These are phyloP conservation scores for Solenopsis fugax DNA, from an alignment of 1,140 invertebrate genomes.

Conservation along the genomic window DNA sequence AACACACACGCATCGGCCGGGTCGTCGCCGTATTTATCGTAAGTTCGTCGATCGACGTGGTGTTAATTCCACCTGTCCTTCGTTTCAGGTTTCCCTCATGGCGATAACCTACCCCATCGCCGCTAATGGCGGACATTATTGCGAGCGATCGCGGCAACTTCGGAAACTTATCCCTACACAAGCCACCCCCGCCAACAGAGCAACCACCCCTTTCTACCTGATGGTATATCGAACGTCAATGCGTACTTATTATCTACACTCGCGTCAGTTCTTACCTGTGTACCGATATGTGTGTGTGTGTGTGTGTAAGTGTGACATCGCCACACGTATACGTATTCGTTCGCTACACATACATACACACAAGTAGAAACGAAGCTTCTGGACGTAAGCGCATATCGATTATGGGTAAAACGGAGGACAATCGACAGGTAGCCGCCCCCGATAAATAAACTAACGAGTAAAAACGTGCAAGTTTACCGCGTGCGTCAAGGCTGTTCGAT, in stretches of 20 bases:
- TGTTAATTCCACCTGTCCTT: conserved; percentile 82
- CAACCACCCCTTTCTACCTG: conserved; percentile 35
- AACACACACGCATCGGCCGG: not conserved
- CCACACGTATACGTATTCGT: conserved; percentile 16
- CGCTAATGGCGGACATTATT: conserved; percentile 81
- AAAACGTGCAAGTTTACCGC: conserved; percentile 69
- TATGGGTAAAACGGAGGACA: conserved; percentile 74
- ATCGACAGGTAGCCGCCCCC: conserved; percentile 75
- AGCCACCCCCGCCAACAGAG: conserved; percentile 43
- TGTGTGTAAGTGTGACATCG: not conserved
- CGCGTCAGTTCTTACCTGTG: conserved; percentile 44
- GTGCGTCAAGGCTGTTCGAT: conserved; percentile 77
- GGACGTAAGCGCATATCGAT: conserved; percentile 74
- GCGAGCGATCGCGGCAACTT: conserved; percentile 78
- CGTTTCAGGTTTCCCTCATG: conserved; percentile 73
- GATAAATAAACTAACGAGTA: conserved; percentile 78
- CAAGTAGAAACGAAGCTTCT: conserved; percentile 57
- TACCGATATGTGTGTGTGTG: not conserved
- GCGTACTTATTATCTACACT: conserved; percentile 73
- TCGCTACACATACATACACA: not conserved
- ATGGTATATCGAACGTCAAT: conserved; percentile 73
- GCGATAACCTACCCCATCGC: conserved; percentile 75
- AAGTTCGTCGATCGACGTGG: conserved; percentile 74
- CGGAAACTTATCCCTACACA: conserved; percentile 74
- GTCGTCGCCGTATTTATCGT: conserved; percentile 63